Evolutionary conservation across 2,797 vertebrate species (phyloP).

Genomic region (Notolabrus celidotus): DNA sequence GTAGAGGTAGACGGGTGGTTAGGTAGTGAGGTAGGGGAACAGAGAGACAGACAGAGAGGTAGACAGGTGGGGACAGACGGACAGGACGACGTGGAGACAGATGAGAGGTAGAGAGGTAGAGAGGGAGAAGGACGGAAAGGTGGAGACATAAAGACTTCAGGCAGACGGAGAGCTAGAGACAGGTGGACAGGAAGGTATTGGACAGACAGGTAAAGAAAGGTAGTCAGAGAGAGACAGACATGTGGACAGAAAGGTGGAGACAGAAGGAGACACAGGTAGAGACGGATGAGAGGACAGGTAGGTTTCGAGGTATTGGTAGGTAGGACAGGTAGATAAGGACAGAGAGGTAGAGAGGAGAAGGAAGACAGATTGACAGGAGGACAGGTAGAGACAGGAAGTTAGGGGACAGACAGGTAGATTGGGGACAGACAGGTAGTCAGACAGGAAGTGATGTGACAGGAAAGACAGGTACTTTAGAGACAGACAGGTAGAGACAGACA

Average conservation of each 20-base stretch:
- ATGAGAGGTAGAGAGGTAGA: constrained; percentile 1
- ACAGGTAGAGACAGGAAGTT: constrained; percentile 3
- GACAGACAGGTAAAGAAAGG: constrained; percentile 21
- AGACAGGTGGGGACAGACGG: constrained; percentile 26
- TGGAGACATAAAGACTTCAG: constrained; percentile 6
- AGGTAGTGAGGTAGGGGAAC: constrained; percentile 13
- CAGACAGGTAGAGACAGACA: constrained; percentile 4
- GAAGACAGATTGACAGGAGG: constrained; percentile 12
- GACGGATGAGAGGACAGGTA: not conserved
- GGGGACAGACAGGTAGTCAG: not conserved
- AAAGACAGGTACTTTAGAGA: constrained; percentile 3
- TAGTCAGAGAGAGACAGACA: constrained; percentile 13
- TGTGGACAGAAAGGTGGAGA: not conserved
- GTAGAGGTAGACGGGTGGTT: constrained; percentile 15
- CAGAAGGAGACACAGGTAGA: constrained; percentile 1
- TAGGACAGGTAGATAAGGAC: constrained; percentile 19
- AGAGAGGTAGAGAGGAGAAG: constrained; percentile 25
- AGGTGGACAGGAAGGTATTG: not conserved
- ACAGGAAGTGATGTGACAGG: too few species aligned
- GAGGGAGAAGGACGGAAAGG: constrained; percentile 9
- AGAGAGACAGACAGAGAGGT: constrained; percentile 21
- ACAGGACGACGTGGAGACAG: constrained; percentile 6
- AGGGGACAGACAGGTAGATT: not conserved
- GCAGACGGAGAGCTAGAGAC: not conserved
- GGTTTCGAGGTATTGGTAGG: constrained; percentile 14